phyloP scores from a whole-genome alignment of 2,113 vertebrate species.

The Tonatia bakeri region DNA sequence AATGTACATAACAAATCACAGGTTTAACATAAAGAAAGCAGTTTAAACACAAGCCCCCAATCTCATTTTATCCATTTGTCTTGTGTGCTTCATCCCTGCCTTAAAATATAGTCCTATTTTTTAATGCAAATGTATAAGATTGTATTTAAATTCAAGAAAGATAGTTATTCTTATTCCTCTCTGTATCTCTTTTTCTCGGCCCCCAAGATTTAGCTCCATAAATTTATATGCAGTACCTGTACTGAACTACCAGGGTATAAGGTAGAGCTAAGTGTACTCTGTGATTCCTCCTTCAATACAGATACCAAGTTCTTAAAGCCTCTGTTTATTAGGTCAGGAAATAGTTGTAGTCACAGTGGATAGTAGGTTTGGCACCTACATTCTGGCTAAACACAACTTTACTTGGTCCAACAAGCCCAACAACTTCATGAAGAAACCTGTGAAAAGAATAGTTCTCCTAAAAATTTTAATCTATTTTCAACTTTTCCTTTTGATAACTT shows the following conservation, averaged over 20 bases:
- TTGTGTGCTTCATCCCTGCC: neutral
- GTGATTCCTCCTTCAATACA: neutral
- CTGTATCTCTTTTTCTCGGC: neutral
- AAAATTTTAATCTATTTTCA: slow-evolving; percentile 1
- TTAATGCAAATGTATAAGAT: neutral
- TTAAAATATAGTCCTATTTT: neutral
- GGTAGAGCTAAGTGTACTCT: neutral
- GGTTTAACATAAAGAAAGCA: neutral
- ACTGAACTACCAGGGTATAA: neutral
- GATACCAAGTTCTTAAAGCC: neutral
- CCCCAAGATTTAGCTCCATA: neutral
- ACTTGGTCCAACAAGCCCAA: neutral
- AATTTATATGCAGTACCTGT: neutral
- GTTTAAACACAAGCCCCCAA: neutral
- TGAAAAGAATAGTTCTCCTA: neutral
- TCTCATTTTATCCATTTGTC: neutral
- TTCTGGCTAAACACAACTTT: neutral
- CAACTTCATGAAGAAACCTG: neutral
- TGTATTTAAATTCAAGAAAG: neutral
- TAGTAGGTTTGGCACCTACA: neutral
- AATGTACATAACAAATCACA: neutral
- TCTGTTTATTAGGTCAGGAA: neutral
- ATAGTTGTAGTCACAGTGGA: neutral
- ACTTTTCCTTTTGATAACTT: neutral
- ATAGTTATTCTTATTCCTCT: neutral